phyloP scores from a whole-genome alignment of 2,113 vertebrate genomes.

The Archocentrus centrarchus region DNA sequence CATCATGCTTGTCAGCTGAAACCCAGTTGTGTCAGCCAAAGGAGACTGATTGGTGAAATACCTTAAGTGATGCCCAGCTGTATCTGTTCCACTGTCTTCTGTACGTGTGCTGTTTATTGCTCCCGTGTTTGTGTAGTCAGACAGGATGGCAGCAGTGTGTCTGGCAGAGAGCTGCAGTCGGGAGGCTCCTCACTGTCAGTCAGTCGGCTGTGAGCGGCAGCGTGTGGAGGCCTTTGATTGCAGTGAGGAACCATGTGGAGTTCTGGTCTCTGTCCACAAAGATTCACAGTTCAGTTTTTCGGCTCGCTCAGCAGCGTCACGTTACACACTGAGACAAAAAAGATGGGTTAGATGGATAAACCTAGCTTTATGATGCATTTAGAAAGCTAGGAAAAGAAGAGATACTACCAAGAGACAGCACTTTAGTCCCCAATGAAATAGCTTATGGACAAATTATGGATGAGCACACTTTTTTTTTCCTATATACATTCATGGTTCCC shows the following conservation, averaged over 20 bases:
- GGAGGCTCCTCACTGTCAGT: neutral
- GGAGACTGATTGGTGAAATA: conserved; percentile 7
- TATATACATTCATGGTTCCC: neutral
- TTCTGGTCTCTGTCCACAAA: conserved; percentile 6
- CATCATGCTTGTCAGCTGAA: conserved; percentile 29
- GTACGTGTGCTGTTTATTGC: neutral
- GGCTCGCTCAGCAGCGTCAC: conserved; percentile 27
- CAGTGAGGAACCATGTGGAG: conserved; percentile 5
- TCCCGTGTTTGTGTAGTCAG: neutral
- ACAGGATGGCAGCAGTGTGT: conserved; percentile 7
- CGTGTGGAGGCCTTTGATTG: conserved; percentile 54
- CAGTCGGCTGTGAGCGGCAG: conserved; percentile 9
- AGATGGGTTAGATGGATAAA: neutral
- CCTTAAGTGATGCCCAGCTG: neutral
- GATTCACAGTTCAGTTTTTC: conserved; percentile 17
- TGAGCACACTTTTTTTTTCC: neutral
- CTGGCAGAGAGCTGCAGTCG: neutral
- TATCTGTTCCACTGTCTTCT: neutral
- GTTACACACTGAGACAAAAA: conserved; percentile 9
- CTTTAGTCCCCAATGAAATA: neutral
- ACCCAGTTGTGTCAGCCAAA: conserved; percentile 37
- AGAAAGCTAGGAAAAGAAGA: neutral
- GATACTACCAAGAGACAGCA: neutral
- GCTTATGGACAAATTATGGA: neutral
- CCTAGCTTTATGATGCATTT: neutral